Percentiles rank a stretch among this genome's conserved stretches.
Conservation (phyloP, 2,888 invertebrate species). For the Keiferia lycopersicella region DNA sequence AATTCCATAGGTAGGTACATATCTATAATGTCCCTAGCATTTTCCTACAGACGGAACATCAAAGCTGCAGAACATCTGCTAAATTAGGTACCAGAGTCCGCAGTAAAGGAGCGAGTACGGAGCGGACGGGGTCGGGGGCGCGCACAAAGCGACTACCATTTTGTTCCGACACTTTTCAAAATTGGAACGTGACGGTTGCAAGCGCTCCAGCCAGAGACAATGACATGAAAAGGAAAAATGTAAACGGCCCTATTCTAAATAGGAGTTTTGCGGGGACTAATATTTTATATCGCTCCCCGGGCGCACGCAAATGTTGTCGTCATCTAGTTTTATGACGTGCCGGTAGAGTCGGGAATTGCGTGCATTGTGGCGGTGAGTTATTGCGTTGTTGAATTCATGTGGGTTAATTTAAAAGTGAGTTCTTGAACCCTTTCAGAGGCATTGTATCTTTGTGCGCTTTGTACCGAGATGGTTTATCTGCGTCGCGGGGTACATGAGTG, state of each 20-base stretch:
- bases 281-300: constrained; percentile 62
- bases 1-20: constrained; percentile 24
- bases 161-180: constrained; percentile 81
- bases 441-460: constrained; percentile 82
- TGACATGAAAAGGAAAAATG: constrained; percentile 81
- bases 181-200: constrained; percentile 82
- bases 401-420: constrained; percentile 81
- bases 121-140: constrained; percentile 51
- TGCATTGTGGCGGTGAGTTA: constrained; percentile 45
- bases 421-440: constrained; percentile 82
- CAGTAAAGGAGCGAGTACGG: constrained; percentile 37
- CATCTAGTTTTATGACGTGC: constrained; percentile 14
- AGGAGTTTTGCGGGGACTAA: constrained; percentile 63
- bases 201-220: constrained; percentile 79
- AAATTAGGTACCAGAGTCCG: constrained; percentile 66
- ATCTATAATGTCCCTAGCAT: constrained; percentile 17
- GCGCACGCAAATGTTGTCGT: constrained; percentile 46
- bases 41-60: constrained; percentile 52
- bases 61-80: constrained; percentile 74
- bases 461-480: constrained; percentile 81
- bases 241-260: constrained; percentile 80
- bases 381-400: constrained; percentile 52
- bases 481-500: constrained; percentile 80
- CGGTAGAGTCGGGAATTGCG: constrained; percentile 51
- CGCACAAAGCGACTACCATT: constrained; percentile 78